phyloP scores from a whole-genome alignment of 2,113 vertebrate genomes.

The Trachemys scripta region DNA sequence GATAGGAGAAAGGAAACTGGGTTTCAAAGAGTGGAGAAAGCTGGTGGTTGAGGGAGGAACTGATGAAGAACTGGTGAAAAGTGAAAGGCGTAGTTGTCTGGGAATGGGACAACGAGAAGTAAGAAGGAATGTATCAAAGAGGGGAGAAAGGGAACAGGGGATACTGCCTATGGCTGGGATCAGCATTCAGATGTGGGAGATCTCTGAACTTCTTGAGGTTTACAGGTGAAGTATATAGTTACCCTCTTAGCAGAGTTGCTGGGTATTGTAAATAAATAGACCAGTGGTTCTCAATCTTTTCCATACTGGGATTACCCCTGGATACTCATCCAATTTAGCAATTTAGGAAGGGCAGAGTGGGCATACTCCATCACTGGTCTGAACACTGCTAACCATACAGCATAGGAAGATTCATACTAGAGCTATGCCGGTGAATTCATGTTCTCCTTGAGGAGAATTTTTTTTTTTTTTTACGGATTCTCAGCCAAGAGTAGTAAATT shows the following conservation, averaged over 20 bases:
- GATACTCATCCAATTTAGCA: not conserved
- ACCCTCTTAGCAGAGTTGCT: not conserved
- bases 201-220: not conserved
- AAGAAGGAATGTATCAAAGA: not conserved
- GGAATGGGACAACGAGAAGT: not conserved
- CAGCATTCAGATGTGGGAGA: not conserved
- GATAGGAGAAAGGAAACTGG: not conserved
- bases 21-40: not conserved
- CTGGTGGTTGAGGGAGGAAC: not conserved
- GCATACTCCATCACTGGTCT: not conserved
- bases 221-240: not conserved
- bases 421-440: not conserved
- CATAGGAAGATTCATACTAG: not conserved
- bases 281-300: not conserved
- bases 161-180: not conserved
- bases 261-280: not conserved
- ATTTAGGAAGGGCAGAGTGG: not conserved
- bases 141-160: not conserved
- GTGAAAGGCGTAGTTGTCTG: not conserved
- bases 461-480: not conserved
- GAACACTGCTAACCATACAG: not conserved
- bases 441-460: not conserved
- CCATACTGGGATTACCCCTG: not conserved
- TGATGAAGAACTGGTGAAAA: not conserved
- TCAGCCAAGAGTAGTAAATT: constrained; percentile 1